These are phyloP conservation scores for Campodea augens DNA, from an alignment of 1,140 invertebrate genomes.

Conservation along the genomic window DNA sequence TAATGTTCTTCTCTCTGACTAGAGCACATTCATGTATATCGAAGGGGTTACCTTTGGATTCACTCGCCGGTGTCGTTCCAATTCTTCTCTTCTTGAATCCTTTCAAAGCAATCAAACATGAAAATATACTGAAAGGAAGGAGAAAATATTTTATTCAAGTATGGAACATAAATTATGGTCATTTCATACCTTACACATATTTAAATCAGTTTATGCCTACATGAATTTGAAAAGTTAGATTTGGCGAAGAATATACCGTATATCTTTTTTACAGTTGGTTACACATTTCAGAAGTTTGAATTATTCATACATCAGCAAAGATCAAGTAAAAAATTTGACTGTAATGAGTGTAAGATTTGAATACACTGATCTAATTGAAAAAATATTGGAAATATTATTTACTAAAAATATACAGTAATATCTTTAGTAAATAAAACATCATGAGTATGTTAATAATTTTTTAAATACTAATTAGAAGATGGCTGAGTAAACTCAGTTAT, in stretches of 20 bases:
- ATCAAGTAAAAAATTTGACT: too few species aligned
- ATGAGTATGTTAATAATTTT: too few species aligned
- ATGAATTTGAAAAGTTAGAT: slow-evolving; percentile 8
- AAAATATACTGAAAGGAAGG: slow-evolving; percentile 61
- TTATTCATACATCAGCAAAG: slow-evolving; percentile 1
- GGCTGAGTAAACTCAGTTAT: too few species aligned
- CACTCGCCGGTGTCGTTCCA: slow-evolving; percentile 58
- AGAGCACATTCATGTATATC: slow-evolving; percentile 62
- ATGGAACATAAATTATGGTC: slow-evolving; percentile 1
- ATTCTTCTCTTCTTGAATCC: slow-evolving; percentile 74
- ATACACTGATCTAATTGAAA: too few species aligned
- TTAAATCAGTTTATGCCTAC: slow-evolving; percentile 5
- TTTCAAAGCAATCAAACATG: slow-evolving; percentile 82
- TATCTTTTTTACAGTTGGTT: slow-evolving; percentile 4
- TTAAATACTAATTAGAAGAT: too few species aligned
- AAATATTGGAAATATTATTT: too few species aligned
- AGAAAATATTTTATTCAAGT: slow-evolving; percentile 11
- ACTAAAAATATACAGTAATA: neutral
- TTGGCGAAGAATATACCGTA: slow-evolving; percentile 6
- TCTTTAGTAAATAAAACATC: too few species aligned
- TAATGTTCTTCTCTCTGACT: slow-evolving; percentile 56
- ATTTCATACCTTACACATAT: neutral
- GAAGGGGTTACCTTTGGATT: slow-evolving; percentile 36
- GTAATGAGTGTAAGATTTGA: too few species aligned
- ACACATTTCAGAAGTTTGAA: slow-evolving; percentile 3